These are phyloP conservation scores for Megaceryle maxima DNA, from an alignment of 2,113 vertebrate genomes.

Conservation along the genomic window DNA sequence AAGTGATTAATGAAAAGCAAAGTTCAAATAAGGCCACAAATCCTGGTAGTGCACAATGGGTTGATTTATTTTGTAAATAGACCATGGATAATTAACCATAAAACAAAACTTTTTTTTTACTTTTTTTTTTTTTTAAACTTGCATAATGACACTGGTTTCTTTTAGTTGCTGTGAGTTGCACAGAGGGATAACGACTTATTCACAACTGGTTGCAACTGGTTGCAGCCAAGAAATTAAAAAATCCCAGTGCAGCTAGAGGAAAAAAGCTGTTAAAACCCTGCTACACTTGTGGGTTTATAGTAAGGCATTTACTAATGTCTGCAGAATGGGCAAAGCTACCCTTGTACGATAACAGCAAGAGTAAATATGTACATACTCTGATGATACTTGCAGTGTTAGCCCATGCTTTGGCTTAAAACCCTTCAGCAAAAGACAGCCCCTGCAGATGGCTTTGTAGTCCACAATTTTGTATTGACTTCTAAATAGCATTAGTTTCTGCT, in stretches of 20 bases:
- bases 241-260: slow-evolving; percentile 5
- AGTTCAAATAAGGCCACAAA: slow-evolving; percentile 75
- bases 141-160: slow-evolving; percentile 63
- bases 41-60: slow-evolving; percentile 72
- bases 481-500: background rate
- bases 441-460: slow-evolving; percentile 10
- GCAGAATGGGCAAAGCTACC: background rate
- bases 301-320: background rate
- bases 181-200: slow-evolving; percentile 68
- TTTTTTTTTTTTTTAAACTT: background rate
- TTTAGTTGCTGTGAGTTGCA: slow-evolving; percentile 65
- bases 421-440: background rate
- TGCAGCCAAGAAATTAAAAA: slow-evolving; percentile 62
- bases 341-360: background rate
- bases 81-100: slow-evolving; percentile 78
- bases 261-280: background rate
- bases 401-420: background rate
- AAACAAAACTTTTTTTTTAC: slow-evolving; percentile 66
- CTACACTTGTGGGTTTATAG: slow-evolving; percentile 36
- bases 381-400: background rate
- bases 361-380: background rate
- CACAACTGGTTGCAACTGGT: slow-evolving; percentile 64
- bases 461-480: background rate
- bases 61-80: slow-evolving; percentile 78
- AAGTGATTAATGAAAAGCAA: slow-evolving; percentile 75